These are phyloP conservation scores for Dysidea cf. avara DNA, from an alignment of 37 sponge, comb jelly and placozoan genomes.

Conservation along the genomic window DNA sequence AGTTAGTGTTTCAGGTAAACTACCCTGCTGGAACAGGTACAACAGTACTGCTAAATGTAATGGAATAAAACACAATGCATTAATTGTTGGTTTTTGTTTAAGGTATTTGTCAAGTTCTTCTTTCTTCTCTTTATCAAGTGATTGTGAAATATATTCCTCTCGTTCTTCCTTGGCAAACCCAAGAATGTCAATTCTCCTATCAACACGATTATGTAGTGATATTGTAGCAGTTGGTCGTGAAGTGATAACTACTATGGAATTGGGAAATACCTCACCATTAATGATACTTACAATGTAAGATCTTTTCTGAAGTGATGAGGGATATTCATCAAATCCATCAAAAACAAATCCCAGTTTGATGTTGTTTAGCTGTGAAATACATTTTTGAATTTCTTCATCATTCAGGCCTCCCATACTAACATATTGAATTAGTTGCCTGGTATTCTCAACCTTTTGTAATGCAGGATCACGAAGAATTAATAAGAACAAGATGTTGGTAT, in stretches of 20 bases:
- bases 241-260: slow-evolving; percentile 29
- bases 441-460: too few species aligned
- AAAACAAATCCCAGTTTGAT: slow-evolving; percentile 28
- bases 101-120: slow-evolving; percentile 25
- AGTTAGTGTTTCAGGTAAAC: slow-evolving; percentile 50
- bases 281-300: slow-evolving; percentile 11
- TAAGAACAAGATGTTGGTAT: too few species aligned
- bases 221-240: slow-evolving; percentile 40
- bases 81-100: slow-evolving; percentile 26
- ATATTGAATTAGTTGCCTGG: too few species aligned
- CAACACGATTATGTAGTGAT: background rate
- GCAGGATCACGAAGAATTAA: too few species aligned
- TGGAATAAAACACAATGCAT: slow-evolving; percentile 48
- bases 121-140: background rate
- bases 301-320: background rate
- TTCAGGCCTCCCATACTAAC: too few species aligned
- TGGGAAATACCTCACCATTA: slow-evolving; percentile 6
- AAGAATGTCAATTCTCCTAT: slow-evolving; percentile 34
- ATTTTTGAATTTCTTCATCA: too few species aligned
- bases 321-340: slow-evolving; percentile 64
- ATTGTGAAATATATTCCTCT: slow-evolving; percentile 19
- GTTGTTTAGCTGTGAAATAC: too few species aligned
- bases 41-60: slow-evolving; percentile 55
- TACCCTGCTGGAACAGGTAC: background rate
- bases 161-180: slow-evolving; percentile 49